A percentile compares a stretch with the other conserved stretches of the same genome.
phyloP scores from a whole-genome alignment of 2,113 vertebrate genomes.

The Xiphorhynchus elegans region DNA sequence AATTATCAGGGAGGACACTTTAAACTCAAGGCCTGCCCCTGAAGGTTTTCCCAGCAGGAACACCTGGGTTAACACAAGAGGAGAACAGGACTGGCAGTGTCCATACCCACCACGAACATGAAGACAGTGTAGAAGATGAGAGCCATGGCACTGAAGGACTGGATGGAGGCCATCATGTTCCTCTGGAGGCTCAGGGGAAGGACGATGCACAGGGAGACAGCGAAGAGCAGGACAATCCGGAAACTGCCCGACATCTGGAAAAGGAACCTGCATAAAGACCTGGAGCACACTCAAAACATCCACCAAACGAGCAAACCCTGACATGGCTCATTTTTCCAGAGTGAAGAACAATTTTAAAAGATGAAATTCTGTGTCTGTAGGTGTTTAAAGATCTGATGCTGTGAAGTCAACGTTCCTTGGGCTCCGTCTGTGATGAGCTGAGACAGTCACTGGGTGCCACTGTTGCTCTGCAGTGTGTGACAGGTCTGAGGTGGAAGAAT shows the following conservation, averaged over 20 bases:
- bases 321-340: accelerated
- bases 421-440: slow-evolving; percentile 19
- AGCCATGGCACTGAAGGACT: slow-evolving; percentile 98
- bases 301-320: accelerated
- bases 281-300: not conserved
- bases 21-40: not conserved
- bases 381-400: not conserved
- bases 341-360: not conserved
- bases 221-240: slow-evolving; percentile 86
- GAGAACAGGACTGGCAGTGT: not conserved
- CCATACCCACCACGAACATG: slow-evolving; percentile 92
- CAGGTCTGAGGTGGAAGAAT: not conserved
- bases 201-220: slow-evolving; percentile 90
- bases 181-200: slow-evolving; percentile 96
- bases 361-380: not conserved
- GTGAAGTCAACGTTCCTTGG: not conserved
- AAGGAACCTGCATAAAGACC: not conserved
- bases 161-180: slow-evolving; percentile 98
- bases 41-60: not conserved
- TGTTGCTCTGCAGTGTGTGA: slow-evolving; percentile 47
- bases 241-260: slow-evolving; percentile 85
- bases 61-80: not conserved
- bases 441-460: slow-evolving; percentile 61
- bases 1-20: not conserved
- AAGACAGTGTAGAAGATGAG: slow-evolving; percentile 95